Percentiles rank a stretch among this genome's conserved stretches.
These are phyloP conservation scores for Eupithecia vulgata DNA, from an alignment of 2,888 invertebrate species.

Conservation along the genomic window DNA sequence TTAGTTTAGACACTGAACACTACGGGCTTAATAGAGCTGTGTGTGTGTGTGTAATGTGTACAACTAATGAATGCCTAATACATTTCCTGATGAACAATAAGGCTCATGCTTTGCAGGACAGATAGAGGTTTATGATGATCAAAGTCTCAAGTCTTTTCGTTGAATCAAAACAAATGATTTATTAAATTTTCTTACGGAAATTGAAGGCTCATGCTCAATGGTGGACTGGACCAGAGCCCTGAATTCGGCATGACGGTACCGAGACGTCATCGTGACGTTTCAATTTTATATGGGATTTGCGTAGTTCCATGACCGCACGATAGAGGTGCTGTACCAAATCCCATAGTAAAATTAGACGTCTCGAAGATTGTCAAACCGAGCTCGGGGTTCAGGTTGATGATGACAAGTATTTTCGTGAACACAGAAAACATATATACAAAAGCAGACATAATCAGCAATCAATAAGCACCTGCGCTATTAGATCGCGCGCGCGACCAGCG, in stretches of 20 bases:
- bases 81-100: background rate
- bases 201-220: background rate
- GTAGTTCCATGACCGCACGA: background rate
- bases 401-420: background rate
- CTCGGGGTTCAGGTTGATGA: background rate
- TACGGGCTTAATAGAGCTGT: background rate
- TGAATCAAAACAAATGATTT: background rate
- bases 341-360: background rate
- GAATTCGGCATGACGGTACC: background rate
- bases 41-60: too few relatives aligned
- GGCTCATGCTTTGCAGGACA: background rate
- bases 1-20: background rate
- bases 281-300: background rate
- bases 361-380: background rate
- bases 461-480: conserved; percentile 76
- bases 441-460: conserved; percentile 4
- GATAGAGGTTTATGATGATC: background rate
- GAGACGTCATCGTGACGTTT: background rate
- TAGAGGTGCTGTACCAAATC: background rate
- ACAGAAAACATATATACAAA: background rate
- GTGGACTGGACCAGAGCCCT: background rate
- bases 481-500: conserved; percentile 72
- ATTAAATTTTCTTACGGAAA: background rate
- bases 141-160: background rate
- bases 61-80: background rate